Base-by-base conservation (phyloP, 2,797 vertebrate species). In the Meriones psammophilus region DNA sequence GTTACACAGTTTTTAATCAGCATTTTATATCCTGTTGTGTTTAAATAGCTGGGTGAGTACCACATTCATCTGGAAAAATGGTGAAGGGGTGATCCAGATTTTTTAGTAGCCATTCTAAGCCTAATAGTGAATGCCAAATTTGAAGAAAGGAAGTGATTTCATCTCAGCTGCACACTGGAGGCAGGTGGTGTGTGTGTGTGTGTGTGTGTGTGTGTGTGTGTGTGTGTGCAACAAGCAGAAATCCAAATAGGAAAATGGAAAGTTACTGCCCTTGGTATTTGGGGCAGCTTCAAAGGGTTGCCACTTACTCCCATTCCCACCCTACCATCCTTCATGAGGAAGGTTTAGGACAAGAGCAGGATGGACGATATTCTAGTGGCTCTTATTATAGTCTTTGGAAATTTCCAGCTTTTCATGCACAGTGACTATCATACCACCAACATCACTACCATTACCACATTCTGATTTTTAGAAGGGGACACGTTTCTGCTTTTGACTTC, bases 71-170 rank as follows among this genome's bases (percentile, higher is more conserved):
- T 94, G 90, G 95, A 91, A 95, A 95, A 96, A 74, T 68, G 73
- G 77, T 3, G 2, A 78, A 60, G 80, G 92, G 90, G 71, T 69
- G 66, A 88, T 95, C 77, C 73, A 90, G 71, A 88, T 64, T 92
- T 96, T 85, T 97, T 91, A 84, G 86, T 42, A 89, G 66, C 87
- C 87, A 89, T 87, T 92, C 88, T 89, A 94, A 88, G 56, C 56
- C 56, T 93, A 84, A 74, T 3, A 92, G 86, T 73, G 79, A 69
- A 95, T 88, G 94, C 88, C 92, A 96, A 88, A 36, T 66, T 93
- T 86, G 54, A 92, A 97, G 85, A 96, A 42, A 94, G 94, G 95
- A 96, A 97, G 73, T 96, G 94, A 97, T 91, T 93, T 96, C 90
- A 96, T 64, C 86, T 83, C 95, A 96, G 95, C 81, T 94, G 96